These are phyloP conservation scores for Lanistes nyassanus DNA, from an alignment of 1,140 invertebrate species.

Conservation along the genomic window DNA sequence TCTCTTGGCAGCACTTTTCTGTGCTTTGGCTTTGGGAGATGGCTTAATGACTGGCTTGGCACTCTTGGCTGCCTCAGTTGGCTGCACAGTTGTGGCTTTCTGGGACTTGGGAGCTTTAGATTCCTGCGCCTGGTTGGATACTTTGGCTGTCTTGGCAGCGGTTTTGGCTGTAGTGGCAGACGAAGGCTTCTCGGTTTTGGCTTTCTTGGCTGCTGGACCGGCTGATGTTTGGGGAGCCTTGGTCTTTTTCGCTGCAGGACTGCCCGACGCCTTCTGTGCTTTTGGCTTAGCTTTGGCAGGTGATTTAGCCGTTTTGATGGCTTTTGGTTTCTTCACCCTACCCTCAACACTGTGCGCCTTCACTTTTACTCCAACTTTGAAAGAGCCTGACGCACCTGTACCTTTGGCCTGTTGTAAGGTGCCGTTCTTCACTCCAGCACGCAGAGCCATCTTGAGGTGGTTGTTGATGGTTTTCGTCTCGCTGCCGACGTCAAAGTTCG, in stretches of 20 bases:
- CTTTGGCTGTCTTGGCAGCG: too few species aligned
- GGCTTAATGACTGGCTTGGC: too few species aligned
- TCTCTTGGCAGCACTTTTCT: too few species aligned
- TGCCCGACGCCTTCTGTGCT: conserved; percentile 14
- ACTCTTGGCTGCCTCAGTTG: too few species aligned
- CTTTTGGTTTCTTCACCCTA: conserved; percentile 13
- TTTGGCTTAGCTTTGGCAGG: conserved; percentile 23
- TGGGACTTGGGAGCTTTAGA: too few species aligned
- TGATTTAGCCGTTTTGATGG: neutral
- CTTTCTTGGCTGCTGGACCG: conserved; percentile 22
- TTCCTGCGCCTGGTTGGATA: too few species aligned
- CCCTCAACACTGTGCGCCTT: neutral
- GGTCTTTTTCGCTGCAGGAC: conserved; percentile 3
- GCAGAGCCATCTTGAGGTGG: conserved; percentile 57
- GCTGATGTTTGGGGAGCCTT: neutral
- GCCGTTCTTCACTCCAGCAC: conserved; percentile 55
- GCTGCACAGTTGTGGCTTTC: too few species aligned
- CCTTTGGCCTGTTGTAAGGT: conserved; percentile 59
- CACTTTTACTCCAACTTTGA: conserved; percentile 51
- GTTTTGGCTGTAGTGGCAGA: conserved; percentile 7
- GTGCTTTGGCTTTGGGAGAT: too few species aligned
- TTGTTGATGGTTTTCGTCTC: conserved; percentile 55
- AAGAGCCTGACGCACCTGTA: conserved; percentile 62
- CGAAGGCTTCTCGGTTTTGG: conserved; percentile 18
- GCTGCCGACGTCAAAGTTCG: conserved; percentile 57